Base-by-base conservation (phyloP, 2,113 vertebrate genomes). In the Peromyscus maniculatus region DNA sequence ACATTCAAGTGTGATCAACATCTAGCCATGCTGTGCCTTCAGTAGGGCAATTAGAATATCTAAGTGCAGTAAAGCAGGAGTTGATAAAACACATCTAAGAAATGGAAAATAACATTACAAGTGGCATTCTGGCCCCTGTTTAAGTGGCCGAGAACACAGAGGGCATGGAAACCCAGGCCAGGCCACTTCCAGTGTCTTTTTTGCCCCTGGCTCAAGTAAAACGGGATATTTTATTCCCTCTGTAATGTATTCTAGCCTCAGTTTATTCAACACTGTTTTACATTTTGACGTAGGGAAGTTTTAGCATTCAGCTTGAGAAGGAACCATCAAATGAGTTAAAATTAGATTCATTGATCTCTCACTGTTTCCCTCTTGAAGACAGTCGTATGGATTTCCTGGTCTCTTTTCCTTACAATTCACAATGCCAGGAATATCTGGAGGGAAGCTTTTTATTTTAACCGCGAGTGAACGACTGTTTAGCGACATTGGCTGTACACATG, bases 1-100 rank as follows among this genome's bases (percentile, higher is more conserved):
- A 92, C 92, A 96, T 97, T 97, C 96, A 94, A 97, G 79, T 89
- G 69, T 97, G 97, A 97, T 97, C 59, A 74, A 89, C 97, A 90
- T 95, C 89, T 94, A 95, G 94, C 97, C 93, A 84, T 91, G 97
- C 39, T 88, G 87, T 83, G 97, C 97, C 84, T 97, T 43, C 94
- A 92, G 0, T 87, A 77, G 96, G 91, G 94, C 96, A 94, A 95
- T 97, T 97, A 98, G 97, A 97, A 94, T 97, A 96, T 98, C 98
- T 98, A 98, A 96, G 82, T 91, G 91, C 82, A 87, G 72, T 98
- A 97, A 98, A 98, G 96, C 36, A 96, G 31, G 67, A 98, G 79
- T 97, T 98, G 97, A 98, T 98, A 98, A 98, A 98, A 97, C 94
- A 82, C 86, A 97, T 94, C 55, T 72, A 90, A 98, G 94, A 97